Conservation (phyloP, 2,888 invertebrate genomes). For the Volucella inflata region DNA sequence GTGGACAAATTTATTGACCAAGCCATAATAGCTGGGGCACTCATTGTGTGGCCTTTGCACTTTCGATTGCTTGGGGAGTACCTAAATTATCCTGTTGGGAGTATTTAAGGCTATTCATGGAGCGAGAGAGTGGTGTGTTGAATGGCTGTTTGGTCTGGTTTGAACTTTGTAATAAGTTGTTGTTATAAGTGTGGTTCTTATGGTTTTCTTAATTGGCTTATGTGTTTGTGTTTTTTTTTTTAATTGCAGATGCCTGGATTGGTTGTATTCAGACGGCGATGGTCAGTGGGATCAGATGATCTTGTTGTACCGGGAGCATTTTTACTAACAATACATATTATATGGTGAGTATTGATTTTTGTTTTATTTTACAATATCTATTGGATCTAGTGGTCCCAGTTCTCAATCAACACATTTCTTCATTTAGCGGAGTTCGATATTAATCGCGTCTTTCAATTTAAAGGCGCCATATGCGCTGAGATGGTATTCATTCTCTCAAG, state of each 20-base stretch:
- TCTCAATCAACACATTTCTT: too few species aligned
- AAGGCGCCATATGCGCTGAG: too few species aligned
- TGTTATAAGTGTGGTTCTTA: background rate
- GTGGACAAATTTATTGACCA: constrained; percentile 26
- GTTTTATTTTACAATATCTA: background rate
- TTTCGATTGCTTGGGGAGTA: background rate
- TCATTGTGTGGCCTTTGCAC: background rate
- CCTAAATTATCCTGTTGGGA: background rate
- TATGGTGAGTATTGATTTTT: constrained; percentile 87
- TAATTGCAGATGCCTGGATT: constrained; percentile 90
- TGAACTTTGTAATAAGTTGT: constrained; percentile 5
- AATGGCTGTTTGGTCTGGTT: constrained; percentile 1
- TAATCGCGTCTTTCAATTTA: too few species aligned
- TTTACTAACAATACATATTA: constrained; percentile 89
- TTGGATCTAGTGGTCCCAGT: too few species aligned
- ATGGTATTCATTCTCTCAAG: too few species aligned
- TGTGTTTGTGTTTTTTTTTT: constrained; percentile 14
- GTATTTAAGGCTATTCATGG: background rate
- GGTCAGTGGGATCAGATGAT: constrained; percentile 95
- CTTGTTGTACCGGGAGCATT: constrained; percentile 92
- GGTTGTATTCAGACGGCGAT: constrained; percentile 92
- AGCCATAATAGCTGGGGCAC: background rate
- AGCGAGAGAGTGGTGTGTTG: background rate
- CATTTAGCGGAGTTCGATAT: too few species aligned
- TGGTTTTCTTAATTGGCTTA: constrained; percentile 5